phyloP scores from a whole-genome alignment of 2,888 invertebrate species.

The Parnassius apollo region DNA sequence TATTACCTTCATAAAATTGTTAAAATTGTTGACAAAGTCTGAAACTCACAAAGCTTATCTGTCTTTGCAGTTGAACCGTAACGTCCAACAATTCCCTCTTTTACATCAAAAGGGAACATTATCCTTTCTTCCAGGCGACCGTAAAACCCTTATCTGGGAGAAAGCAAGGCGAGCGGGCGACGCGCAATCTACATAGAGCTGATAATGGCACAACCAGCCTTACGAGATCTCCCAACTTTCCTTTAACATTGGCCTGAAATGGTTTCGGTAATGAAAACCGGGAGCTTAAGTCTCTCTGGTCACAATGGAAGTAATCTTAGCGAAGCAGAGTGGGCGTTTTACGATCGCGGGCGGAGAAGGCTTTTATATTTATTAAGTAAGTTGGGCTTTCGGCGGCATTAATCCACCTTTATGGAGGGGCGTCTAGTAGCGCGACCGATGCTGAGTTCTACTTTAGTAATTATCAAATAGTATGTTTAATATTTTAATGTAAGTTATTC shows the following conservation, averaged over 20 bases:
- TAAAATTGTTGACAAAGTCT: slow-evolving; percentile 11
- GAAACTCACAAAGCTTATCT: slow-evolving; percentile 44
- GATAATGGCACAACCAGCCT: slow-evolving; percentile 68
- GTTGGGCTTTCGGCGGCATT: slow-evolving; percentile 80
- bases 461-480: slow-evolving; percentile 15
- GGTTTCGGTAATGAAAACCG: slow-evolving; percentile 58
- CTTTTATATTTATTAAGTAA: slow-evolving; percentile 83
- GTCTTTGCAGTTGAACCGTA: slow-evolving; percentile 61
- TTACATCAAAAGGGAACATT: slow-evolving; percentile 75
- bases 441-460: slow-evolving; percentile 19
- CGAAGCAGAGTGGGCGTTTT: slow-evolving; percentile 75
- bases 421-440: slow-evolving; percentile 57
- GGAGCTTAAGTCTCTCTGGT: slow-evolving; percentile 54
- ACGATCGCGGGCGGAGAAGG: slow-evolving; percentile 75
- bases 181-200: slow-evolving; percentile 79
- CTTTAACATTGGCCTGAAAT: slow-evolving; percentile 36
- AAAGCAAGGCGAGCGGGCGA: slow-evolving; percentile 50
- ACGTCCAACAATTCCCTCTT: slow-evolving; percentile 58
- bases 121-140: slow-evolving; percentile 73
- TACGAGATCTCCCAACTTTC: slow-evolving; percentile 49
- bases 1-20: slow-evolving; percentile 4
- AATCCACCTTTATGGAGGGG: slow-evolving; percentile 79
- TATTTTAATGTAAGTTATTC: neutral
- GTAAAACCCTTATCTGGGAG: slow-evolving; percentile 77
- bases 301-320: slow-evolving; percentile 75